Base-by-base conservation (phyloP, 2,888 invertebrate genomes). In the Ormyrus thymus region DNA sequence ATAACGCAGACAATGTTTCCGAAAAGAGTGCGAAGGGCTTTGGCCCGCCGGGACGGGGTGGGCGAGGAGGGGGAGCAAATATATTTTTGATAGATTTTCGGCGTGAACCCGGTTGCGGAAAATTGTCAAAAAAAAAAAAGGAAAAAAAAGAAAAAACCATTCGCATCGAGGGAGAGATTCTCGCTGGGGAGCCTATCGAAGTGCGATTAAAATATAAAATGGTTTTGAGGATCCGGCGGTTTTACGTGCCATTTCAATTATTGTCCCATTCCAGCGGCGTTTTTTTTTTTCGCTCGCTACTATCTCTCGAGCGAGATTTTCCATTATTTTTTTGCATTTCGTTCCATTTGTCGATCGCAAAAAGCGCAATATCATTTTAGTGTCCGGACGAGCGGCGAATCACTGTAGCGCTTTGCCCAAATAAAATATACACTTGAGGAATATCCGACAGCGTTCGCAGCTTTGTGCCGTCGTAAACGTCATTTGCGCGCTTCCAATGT, bases 201-300 rank as follows among this genome's bases (percentile, higher is more conserved):
- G 86, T 79, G 85, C 87, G 86, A 87, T 87, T 87, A 87, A 87
- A 87, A 87, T 86, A 87, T 87, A 86, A 88, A 87, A 87, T 85
- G 86, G 86, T 87, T 86, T 85, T 84, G 86, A 86, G 86, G 86
- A 86, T 85, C 87, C 85, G 86, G 85, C 84, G 86, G 87, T 87
- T 87, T 87, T 87, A 87, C 87, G 86, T 86, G 87, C 85, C 86
- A 86, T 87, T 87, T 87, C 88, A 87, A 87, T 87, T 87, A 87
- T 86, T 87, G 86, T 85, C 83, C 84, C 84, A 82, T 84, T 84
- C 84, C 85, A 85, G 84, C 81, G 84, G 84, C 85, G 84, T 86
- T 86, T 87, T 87, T 84, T 82, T 82, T 81, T 81, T 78, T 83
- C 74, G 15, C 82, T 76, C 83, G 81, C 82, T 70, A 62, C 80